Percentiles rank a stretch among this genome's conserved stretches.
phyloP scores from a whole-genome alignment of 2,888 invertebrate genomes.

The Osedax fenrisi region DNA sequence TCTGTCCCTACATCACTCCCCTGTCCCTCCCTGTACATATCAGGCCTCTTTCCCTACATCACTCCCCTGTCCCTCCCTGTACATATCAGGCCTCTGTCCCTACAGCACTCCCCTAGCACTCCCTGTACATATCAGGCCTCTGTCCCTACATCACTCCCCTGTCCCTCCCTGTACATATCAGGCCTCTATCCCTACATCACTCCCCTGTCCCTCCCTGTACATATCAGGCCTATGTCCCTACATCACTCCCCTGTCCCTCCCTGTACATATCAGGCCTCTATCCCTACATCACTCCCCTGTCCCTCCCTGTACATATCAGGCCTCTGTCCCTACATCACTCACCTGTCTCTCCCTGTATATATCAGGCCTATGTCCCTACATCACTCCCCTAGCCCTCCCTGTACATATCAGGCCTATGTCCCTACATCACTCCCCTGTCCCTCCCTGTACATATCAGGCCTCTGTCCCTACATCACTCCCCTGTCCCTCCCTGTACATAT shows the following conservation, averaged over 20 bases:
- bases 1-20: too few species aligned
- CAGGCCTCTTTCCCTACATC: too few species aligned
- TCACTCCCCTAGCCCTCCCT: neutral
- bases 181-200: neutral
- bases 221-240: neutral
- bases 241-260: slow-evolving; percentile 10
- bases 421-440: neutral
- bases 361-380: neutral
- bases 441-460: slow-evolving; percentile 23
- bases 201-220: neutral
- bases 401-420: neutral
- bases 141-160: neutral
- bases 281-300: neutral
- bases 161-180: neutral
- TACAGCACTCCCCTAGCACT: slow-evolving; percentile 33
- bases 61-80: too few species aligned
- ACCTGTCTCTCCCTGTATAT: neutral
- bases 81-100: slow-evolving; percentile 40
- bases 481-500: neutral
- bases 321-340: neutral
- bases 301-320: too few species aligned
- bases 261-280: neutral
- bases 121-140: slow-evolving; percentile 39
- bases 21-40: too few species aligned
- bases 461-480: neutral